phyloP scores from a whole-genome alignment of 2,888 invertebrate species.

The Netelia virgata region DNA sequence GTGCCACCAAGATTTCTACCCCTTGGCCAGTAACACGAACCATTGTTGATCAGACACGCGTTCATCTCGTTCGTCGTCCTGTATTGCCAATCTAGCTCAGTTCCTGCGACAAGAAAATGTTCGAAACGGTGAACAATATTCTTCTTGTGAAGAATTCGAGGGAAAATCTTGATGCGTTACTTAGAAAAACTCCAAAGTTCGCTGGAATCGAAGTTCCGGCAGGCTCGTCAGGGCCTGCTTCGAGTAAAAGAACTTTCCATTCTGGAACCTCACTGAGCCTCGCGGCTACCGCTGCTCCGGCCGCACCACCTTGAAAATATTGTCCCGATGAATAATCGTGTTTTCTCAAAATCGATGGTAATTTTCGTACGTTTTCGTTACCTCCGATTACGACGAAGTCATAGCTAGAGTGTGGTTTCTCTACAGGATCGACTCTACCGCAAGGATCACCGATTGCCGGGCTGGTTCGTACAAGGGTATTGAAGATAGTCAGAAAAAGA shows the following conservation, averaged over 20 bases:
- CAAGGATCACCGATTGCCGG: slow-evolving; percentile 84
- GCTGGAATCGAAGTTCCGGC: slow-evolving; percentile 85
- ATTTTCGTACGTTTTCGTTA: slow-evolving; percentile 61
- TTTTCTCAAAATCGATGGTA: background rate
- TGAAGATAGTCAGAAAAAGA: slow-evolving; percentile 75
- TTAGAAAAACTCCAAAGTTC: slow-evolving; percentile 74
- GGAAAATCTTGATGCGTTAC: slow-evolving; percentile 69
- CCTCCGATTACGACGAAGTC: slow-evolving; percentile 89
- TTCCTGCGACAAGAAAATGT: slow-evolving; percentile 66
- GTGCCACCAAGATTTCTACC: slow-evolving; percentile 91
- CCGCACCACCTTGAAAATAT: slow-evolving; percentile 86
- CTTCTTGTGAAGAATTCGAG: slow-evolving; percentile 16
- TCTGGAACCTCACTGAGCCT: slow-evolving; percentile 88
- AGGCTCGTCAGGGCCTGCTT: slow-evolving; percentile 90
- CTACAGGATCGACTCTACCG: slow-evolving; percentile 85
- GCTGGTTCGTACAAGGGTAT: slow-evolving; percentile 67
- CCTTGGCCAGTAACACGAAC: slow-evolving; percentile 88
- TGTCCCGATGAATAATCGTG: background rate
- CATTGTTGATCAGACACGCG: slow-evolving; percentile 86
- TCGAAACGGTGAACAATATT: slow-evolving; percentile 12
- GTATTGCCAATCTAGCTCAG: slow-evolving; percentile 89
- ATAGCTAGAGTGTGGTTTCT: slow-evolving; percentile 85
- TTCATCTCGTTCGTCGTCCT: slow-evolving; percentile 88
- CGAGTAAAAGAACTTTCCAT: slow-evolving; percentile 89
- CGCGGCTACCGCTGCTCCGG: slow-evolving; percentile 88